Conservation (phyloP, 2,113 vertebrate species). For the Acrocephalus kingi region DNA sequence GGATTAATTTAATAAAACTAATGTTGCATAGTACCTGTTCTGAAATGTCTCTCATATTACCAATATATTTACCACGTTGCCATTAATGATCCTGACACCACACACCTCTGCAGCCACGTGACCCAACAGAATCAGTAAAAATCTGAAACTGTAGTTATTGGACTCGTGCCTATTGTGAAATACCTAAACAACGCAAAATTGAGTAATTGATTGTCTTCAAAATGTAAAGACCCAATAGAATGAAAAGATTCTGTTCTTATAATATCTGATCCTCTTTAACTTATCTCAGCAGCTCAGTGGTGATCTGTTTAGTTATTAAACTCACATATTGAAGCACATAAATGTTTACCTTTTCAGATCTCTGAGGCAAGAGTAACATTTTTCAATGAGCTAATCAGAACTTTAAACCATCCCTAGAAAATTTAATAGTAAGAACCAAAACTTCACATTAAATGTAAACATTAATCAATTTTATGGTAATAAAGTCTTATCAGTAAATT, state of each 20-base stretch:
- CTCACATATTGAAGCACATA: neutral
- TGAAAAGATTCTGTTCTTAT: neutral
- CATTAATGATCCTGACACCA: neutral
- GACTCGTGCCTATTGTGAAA: neutral
- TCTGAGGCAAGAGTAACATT: neutral
- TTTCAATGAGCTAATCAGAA: neutral
- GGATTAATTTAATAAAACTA: neutral
- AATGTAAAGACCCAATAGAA: neutral
- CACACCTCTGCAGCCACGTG: neutral
- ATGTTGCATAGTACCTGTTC: neutral
- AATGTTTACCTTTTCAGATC: constrained; percentile 7
- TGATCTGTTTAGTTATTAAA: neutral
- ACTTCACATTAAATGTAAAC: constrained; percentile 16
- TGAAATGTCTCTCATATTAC: neutral
- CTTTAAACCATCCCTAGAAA: neutral
- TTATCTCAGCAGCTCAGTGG: neutral
- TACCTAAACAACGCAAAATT: neutral
- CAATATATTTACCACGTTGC: neutral
- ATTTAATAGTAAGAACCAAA: constrained; percentile 28
- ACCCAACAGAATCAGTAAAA: neutral
- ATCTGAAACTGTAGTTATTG: neutral
- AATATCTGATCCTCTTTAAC: neutral
- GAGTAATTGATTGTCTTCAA: neutral
- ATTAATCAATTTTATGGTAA: constrained; percentile 22
- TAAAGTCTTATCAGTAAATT: constrained; percentile 16